Conservation (phyloP, 2,888 invertebrate genomes). For the Helicoverpa assulta region DNA sequence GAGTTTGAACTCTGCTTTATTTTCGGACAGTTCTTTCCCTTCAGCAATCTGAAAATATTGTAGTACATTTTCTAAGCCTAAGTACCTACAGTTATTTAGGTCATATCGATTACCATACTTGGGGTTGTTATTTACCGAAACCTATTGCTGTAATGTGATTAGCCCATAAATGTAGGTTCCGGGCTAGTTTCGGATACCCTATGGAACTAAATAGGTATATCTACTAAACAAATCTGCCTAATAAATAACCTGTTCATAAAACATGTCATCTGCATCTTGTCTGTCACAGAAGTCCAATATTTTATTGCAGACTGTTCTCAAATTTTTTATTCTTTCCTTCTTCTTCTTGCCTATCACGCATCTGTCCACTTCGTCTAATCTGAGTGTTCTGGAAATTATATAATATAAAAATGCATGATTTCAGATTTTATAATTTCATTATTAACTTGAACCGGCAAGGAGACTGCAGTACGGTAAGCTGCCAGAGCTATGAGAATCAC, state of each 20-base stretch:
- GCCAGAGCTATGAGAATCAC: no score
- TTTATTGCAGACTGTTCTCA: constrained; percentile 80
- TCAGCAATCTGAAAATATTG: constrained; percentile 50
- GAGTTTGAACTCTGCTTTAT: constrained; percentile 40
- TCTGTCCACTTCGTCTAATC: constrained; percentile 75
- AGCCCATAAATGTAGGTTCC: no score
- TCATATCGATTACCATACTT: no score
- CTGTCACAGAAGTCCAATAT: constrained; percentile 81
- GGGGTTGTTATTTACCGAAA: no score
- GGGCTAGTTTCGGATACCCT: no score
- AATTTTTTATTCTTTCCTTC: constrained; percentile 77
- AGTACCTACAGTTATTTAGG: neutral
- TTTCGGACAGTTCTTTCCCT: constrained; percentile 40
- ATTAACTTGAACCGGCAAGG: neutral
- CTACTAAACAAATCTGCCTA: constrained; percentile 3
- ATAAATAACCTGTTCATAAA: constrained; percentile 72
- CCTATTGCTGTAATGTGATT: no score
- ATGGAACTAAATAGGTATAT: neutral
- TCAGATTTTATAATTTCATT: neutral
- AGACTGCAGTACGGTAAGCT: no score
- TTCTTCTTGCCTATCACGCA: constrained; percentile 72
- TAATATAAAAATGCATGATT: constrained; percentile 1
- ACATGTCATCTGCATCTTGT: constrained; percentile 77
- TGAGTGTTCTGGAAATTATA: constrained; percentile 74
- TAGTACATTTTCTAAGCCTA: neutral